A percentile compares a stretch with the other conserved stretches of the same genome.
These are phyloP conservation scores for Eulemur albifrons DNA, from an alignment of 2,797 vertebrate genomes.

Conservation along the genomic window DNA sequence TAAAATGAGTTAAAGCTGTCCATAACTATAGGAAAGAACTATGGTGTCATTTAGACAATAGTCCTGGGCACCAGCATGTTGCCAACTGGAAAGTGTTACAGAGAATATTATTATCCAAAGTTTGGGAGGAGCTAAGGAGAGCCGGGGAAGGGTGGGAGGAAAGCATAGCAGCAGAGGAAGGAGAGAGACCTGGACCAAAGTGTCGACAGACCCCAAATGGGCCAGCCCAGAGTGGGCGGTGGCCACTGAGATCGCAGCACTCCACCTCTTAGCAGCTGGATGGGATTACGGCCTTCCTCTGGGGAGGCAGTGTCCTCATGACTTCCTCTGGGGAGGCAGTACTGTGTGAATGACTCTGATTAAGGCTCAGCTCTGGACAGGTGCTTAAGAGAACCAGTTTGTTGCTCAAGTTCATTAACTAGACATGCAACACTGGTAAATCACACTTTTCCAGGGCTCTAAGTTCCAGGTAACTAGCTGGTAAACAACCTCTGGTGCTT, in stretches of 20 bases:
- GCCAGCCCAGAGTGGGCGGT: neutral
- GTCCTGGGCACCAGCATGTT: neutral
- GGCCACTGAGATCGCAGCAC: accelerated
- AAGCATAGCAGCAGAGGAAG: neutral
- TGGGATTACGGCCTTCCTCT: neutral
- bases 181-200: neutral
- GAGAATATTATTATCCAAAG: neutral
- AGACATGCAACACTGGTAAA: neutral
- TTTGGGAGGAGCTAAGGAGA: neutral
- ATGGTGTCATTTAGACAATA: neutral
- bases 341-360: neutral
- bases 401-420: neutral
- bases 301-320: neutral
- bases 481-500: neutral
- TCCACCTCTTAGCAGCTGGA: neutral
- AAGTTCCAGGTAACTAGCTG: neutral
- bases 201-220: neutral
- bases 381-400: neutral
- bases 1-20: neutral
- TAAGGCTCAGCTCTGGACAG: neutral
- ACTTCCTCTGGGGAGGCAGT: neutral
- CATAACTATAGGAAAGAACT: neutral
- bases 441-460: neutral
- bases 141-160: neutral
- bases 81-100: neutral